Base-by-base conservation (phyloP, 2,797 vertebrate species). In the Poecilia picta region DNA sequence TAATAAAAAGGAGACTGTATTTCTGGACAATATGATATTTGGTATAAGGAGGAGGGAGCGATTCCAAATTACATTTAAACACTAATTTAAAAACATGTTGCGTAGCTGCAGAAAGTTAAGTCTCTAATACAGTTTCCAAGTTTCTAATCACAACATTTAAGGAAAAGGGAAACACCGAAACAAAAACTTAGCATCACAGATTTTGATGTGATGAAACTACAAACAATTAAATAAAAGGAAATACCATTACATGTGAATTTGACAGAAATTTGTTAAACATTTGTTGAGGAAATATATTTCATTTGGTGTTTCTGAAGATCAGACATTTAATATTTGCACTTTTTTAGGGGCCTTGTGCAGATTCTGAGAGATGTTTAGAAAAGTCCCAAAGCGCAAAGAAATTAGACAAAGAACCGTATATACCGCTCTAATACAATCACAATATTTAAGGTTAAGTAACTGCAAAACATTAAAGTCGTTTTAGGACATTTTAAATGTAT, bases 21-120 rank as follows among this genome's bases (percentile, higher is more conserved):
- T 31, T 62, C 20, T 45, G 28, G 28, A 57, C n/a, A 33, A 92
- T 45, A 45, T 93, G 81, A 91, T 91, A 89, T 94, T 93, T 92
- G 68, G n/a, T 78, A 89, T 84, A 88, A 86, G 89, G 91, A 86
- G 92, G 86, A 92, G 89, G 93, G 90, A 90, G 79, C 85, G 89
- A 94, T 95, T 62, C 94, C 88, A 46, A 85, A 94, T 96, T 93
- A 96, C 97, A 96, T 96, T 96, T 96, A 41, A 94, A 39, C 47
- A 11, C 18, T 41, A 20, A 45, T 74, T 57, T 12, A 45, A 45
- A 74, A 31, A 46, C 25, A 15, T 16, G 25, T 8, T 70, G 23
- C 13, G 39, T 13, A 15, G 33, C 31, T 5, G 20, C 72, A 73
- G 12, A 23, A 41, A n/a, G 15, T 72, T 31, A 16, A 70, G 12